Conservation (phyloP, 2,113 vertebrate genomes). For the Coreoperca whiteheadi region DNA sequence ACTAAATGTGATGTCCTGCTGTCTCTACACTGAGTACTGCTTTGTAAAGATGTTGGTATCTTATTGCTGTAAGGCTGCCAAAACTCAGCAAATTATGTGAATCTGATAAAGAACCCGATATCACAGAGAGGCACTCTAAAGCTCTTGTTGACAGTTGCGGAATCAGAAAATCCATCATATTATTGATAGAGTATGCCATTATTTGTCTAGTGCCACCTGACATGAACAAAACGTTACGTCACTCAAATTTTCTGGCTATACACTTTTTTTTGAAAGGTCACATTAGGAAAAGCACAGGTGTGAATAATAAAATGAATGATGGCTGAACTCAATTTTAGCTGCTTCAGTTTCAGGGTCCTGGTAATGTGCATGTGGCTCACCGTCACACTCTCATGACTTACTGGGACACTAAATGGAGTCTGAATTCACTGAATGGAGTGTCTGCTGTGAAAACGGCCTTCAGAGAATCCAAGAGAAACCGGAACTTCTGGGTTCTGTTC, state of each 20-base stretch:
- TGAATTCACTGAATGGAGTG: no score
- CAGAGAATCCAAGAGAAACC: background rate
- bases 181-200: no score
- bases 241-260: no score
- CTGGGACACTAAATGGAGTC: background rate
- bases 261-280: background rate
- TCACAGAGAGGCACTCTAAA: background rate
- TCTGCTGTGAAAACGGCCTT: background rate
- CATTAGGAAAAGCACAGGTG: background rate
- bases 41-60: conserved; percentile 4
- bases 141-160: background rate
- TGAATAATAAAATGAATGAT: background rate
- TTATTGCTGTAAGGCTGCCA: conserved; percentile 8
- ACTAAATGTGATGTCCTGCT: conserved; percentile 35
- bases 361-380: background rate
- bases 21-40: conserved; percentile 19
- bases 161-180: background rate
- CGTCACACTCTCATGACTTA: no score
- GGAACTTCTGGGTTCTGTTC: background rate
- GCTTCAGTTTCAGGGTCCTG: no score
- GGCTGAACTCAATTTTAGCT: background rate
- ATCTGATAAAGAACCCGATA: background rate
- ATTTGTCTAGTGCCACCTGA: no score
- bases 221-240: no score
- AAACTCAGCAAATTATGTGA: conserved; percentile 8